A percentile compares a stretch with the other conserved stretches of the same genome.
Evolutionary conservation across 2,888 invertebrate genomes (phyloP).

Genomic region (Stenotaenia linearis): DNA sequence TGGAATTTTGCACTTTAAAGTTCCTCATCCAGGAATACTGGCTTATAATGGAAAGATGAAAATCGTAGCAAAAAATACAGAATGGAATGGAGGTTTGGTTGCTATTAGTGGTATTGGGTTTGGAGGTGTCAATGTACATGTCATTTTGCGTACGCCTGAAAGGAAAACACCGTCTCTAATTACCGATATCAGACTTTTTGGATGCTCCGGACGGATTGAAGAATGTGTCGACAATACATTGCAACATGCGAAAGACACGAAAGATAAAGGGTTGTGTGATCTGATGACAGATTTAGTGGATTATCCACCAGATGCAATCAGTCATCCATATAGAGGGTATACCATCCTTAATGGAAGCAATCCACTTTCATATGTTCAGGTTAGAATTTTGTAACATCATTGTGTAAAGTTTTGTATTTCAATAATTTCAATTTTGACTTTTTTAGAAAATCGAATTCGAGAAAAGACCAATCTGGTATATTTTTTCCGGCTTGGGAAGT

Average conservation of each 20-base stretch:
- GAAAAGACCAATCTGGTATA: conserved; percentile 49
- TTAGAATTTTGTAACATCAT: no score
- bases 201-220: conserved; percentile 46
- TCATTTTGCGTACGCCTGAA: conserved; percentile 68
- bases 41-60: no score
- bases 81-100: conserved; percentile 83
- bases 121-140: conserved; percentile 94
- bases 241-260: conserved; percentile 49
- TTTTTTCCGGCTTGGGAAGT: conserved; percentile 54
- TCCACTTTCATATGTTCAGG: background rate
- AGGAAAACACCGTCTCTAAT: background rate
- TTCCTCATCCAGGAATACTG: no score
- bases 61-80: conserved; percentile 75
- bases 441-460: no score
- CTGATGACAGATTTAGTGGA: conserved; percentile 44
- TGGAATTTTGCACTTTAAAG: conserved; percentile 79
- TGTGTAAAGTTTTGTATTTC: no score
- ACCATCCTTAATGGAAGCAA: conserved; percentile 46
- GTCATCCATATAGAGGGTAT: conserved; percentile 51
- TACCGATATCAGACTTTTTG: background rate
- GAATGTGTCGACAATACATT: conserved; percentile 42
- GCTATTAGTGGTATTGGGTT: conserved; percentile 97
- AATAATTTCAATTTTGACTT: no score
- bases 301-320: conserved; percentile 43
- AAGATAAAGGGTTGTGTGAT: conserved; percentile 33